Percentiles rank a stretch among this genome's conserved stretches.
These are phyloP conservation scores for Incurvaria masculella DNA, from an alignment of 2,888 invertebrate species.

Conservation along the genomic window DNA sequence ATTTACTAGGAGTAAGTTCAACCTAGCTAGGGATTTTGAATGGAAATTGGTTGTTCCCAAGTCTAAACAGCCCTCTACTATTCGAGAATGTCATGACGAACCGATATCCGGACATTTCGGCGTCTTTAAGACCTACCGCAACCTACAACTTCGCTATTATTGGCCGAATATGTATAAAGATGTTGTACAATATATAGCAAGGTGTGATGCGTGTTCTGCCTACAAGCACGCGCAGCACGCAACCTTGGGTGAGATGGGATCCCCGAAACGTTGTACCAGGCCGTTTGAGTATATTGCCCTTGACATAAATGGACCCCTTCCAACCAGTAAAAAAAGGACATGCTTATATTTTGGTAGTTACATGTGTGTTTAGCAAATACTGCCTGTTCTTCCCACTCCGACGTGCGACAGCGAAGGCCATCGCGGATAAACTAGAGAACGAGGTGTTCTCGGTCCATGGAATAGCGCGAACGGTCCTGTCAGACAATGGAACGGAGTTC, in stretches of 20 bases:
- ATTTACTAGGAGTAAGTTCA: too few relatives aligned
- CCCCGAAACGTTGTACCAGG: slow-evolving; percentile 15
- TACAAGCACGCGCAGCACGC: slow-evolving; percentile 11
- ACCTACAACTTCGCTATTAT: slow-evolving; percentile 13
- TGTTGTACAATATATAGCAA: slow-evolving; percentile 10
- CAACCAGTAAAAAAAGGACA: background rate
- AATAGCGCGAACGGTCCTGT: background rate
- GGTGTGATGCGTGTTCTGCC: slow-evolving; percentile 12
- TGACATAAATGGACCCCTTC: slow-evolving; percentile 9
- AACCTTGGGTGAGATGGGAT: slow-evolving; percentile 16
- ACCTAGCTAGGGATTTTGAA: too few relatives aligned
- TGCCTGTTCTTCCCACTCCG: background rate
- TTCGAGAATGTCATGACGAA: background rate
- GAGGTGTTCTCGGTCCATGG: background rate
- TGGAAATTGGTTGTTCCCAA: too few relatives aligned
- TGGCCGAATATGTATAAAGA: slow-evolving; percentile 17
- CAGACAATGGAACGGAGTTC: slow-evolving; percentile 9
- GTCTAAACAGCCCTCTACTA: too few relatives aligned
- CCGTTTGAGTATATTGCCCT: slow-evolving; percentile 20
- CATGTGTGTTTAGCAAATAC: background rate
- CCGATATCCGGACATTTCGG: slow-evolving; percentile 16
- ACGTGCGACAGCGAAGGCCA: background rate
- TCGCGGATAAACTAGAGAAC: background rate
- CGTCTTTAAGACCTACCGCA: slow-evolving; percentile 18
- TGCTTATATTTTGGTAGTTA: background rate